These are phyloP conservation scores for Rafetus swinhoei DNA, from an alignment of 2,113 vertebrate genomes.

Conservation along the genomic window DNA sequence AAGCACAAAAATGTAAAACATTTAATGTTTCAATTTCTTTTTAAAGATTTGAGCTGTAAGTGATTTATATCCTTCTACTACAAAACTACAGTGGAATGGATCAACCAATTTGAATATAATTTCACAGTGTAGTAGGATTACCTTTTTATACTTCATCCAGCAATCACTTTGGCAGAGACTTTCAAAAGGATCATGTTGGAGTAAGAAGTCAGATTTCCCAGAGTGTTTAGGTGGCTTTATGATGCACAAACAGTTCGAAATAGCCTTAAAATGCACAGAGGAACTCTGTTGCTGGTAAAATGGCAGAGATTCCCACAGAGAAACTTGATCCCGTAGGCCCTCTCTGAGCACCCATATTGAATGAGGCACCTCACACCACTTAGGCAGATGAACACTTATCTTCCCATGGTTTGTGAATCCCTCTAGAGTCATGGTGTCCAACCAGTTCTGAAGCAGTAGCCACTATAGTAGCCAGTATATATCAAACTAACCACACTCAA, in stretches of 20 bases:
- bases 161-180: background rate
- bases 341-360: no score
- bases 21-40: background rate
- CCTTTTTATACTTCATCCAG: background rate
- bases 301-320: background rate
- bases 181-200: background rate
- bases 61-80: background rate
- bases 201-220: background rate
- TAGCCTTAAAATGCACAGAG: background rate
- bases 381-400: no score
- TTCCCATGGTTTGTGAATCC: no score
- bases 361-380: no score
- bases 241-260: background rate
- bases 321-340: background rate
- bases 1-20: no score
- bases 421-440: no score
- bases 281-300: background rate
- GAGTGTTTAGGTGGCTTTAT: background rate
- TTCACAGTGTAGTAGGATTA: background rate
- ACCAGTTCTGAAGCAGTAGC: no score
- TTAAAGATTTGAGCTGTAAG: background rate
- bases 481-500: no score
- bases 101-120: background rate
- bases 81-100: background rate
- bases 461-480: no score